These are phyloP conservation scores for Apodemus sylvaticus DNA, from an alignment of 2,113 vertebrate genomes.

Conservation along the genomic window DNA sequence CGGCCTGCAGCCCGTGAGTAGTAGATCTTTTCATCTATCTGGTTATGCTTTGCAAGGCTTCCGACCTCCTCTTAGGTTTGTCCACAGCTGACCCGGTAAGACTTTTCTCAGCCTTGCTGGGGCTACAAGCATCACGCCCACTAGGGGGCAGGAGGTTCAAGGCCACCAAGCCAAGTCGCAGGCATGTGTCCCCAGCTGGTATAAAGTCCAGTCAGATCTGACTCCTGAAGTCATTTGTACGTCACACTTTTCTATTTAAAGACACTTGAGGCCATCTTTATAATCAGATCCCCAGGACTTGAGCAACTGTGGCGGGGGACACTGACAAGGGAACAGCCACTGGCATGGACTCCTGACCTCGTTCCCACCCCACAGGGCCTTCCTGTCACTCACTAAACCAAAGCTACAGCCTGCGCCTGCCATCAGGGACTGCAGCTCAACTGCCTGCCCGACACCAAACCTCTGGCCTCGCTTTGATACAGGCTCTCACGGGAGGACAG, in stretches of 20 bases:
- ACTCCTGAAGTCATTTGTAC: background rate
- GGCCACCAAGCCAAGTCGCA: background rate
- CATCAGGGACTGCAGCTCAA: background rate
- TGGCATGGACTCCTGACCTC: background rate
- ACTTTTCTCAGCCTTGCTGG: background rate
- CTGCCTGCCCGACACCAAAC: background rate
- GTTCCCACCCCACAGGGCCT: background rate
- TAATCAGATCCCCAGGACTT: background rate
- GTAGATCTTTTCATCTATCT: background rate
- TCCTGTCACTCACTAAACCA: background rate
- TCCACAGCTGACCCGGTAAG: background rate
- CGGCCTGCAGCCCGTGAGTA: too few species aligned
- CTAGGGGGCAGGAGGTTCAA: constrained; percentile 51
- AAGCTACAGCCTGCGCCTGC: background rate
- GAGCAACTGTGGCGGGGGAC: background rate
- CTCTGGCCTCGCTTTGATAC: background rate
- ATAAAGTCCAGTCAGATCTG: background rate
- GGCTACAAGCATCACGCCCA: background rate
- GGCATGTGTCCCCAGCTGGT: background rate
- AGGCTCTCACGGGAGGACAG: background rate
- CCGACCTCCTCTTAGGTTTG: background rate
- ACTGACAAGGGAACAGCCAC: background rate
- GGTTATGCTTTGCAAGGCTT: background rate
- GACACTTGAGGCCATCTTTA: background rate
- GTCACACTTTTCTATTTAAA: constrained; percentile 59